Base-by-base conservation (phyloP, 2,888 invertebrate species). In the Thalpophila matura region DNA sequence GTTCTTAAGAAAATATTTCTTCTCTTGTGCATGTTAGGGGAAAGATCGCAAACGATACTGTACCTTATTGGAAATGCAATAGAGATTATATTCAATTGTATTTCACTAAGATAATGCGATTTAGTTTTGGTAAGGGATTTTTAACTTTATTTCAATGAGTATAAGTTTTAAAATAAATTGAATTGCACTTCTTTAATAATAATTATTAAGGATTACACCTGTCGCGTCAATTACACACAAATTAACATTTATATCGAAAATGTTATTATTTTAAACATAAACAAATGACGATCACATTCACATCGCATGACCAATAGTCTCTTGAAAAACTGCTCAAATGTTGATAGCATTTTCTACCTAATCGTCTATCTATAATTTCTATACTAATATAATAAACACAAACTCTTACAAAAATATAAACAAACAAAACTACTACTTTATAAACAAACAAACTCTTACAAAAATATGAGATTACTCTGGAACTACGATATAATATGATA, bases 1-100 rank as follows among this genome's bases (percentile, higher is more conserved):
- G 18, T 50, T 59, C 72, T 75, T 54, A 63, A 81, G 73, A 66
- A 80, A 79, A 72, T 74, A 68, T 58, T 47, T 58, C 51, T 40
- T 22, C 29, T 63, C 54, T 55, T 61, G 3, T 24, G 4, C 16
- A 7, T 40, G 22, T 65, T 16, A 31, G 73, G 58, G 73, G 20
- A 38, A 7, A 18, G 0, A 6, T 4, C 26, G 7, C 42, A 59
- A 18, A 14, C 10, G 4, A 66, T 0, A 43, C 5, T 45, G 9
- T 0, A 35, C 14, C 20, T 49, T 53, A 14, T 1, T 0, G 0
- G 0, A 0, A 1, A 20, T 0, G 0, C 0, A 0, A 0, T 31
- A 54, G 37, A 16, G 27, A 1, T 27, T 6, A 40, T n/a, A 33
- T 46, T 60, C 2, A 4, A 9, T 22, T 42, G 33, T n/a, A 14